Conservation (phyloP, 2,888 invertebrate genomes). For the Amphipyra tragopoginis region DNA sequence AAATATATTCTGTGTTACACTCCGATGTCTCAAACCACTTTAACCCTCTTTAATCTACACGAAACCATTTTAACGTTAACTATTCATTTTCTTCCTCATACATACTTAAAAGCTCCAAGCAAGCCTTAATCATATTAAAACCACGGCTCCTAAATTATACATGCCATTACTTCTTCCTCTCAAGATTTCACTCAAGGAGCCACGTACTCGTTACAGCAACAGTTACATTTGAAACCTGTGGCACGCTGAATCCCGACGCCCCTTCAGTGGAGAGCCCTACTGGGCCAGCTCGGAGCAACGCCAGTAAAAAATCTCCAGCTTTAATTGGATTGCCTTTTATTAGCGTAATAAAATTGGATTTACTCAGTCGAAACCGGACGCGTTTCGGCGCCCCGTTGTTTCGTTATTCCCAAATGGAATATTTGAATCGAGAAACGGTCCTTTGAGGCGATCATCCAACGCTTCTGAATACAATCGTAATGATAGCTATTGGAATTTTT, state of each 20-base stretch:
- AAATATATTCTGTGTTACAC: neutral
- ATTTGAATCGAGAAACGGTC: constrained; percentile 63
- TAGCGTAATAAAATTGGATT: constrained; percentile 88
- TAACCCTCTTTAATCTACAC: constrained; percentile 26
- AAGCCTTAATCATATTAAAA: constrained; percentile 56
- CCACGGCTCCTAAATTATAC: constrained; percentile 55
- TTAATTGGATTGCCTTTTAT: constrained; percentile 89
- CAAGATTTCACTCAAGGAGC: constrained; percentile 45
- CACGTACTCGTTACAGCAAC: constrained; percentile 65
- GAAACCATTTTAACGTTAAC: constrained; percentile 30
- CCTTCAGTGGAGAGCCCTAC: constrained; percentile 74
- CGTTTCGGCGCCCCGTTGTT: constrained; percentile 73
- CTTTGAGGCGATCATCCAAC: constrained; percentile 60
- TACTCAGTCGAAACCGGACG: constrained; percentile 76
- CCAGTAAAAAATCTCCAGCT: constrained; percentile 82
- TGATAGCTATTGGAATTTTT: constrained; percentile 54
- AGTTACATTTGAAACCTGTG: constrained; percentile 74
- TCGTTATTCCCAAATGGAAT: constrained; percentile 72
- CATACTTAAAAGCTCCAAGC: constrained; percentile 25
- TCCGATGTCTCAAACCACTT: constrained; percentile 10
- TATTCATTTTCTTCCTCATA: constrained; percentile 25
- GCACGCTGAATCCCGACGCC: constrained; percentile 64
- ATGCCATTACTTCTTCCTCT: constrained; percentile 51
- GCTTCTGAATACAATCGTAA: constrained; percentile 54
- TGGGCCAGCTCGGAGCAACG: constrained; percentile 66